Percentiles rank a stretch among this genome's conserved stretches.
phyloP scores from a whole-genome alignment of 2,888 invertebrate species.

The Dryobota labecula region DNA sequence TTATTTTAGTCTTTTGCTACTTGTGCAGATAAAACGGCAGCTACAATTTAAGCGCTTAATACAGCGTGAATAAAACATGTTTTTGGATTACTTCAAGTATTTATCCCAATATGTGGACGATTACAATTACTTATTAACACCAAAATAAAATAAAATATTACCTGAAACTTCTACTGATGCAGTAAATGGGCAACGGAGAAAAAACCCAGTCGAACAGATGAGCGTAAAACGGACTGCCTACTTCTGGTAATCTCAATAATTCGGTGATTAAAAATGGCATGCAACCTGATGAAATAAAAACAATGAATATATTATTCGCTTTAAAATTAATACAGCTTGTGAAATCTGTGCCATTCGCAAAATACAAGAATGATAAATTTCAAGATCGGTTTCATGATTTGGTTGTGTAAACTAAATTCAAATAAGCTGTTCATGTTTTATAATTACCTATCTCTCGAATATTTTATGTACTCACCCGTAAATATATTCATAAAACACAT shows the following conservation, averaged over 20 bases:
- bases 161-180: slow-evolving; percentile 87
- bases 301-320: slow-evolving; percentile 49
- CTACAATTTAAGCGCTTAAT: slow-evolving; percentile 12
- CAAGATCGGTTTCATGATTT: slow-evolving; percentile 22
- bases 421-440: slow-evolving; percentile 42
- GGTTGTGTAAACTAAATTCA: slow-evolving; percentile 28
- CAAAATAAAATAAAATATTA: slow-evolving; percentile 62
- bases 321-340: slow-evolving; percentile 41
- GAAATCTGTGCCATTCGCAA: slow-evolving; percentile 33
- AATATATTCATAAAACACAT: slow-evolving; percentile 94
- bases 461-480: slow-evolving; percentile 72
- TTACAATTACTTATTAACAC: slow-evolving; percentile 11
- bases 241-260: slow-evolving; percentile 92
- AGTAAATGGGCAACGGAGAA: slow-evolving; percentile 92
- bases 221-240: slow-evolving; percentile 92
- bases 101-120: slow-evolving; percentile 8
- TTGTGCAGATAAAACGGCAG: slow-evolving; percentile 18
- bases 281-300: slow-evolving; percentile 90
- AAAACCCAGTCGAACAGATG: slow-evolving; percentile 93
- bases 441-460: not conserved
- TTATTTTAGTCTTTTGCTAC: slow-evolving; percentile 2
- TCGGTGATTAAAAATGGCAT: slow-evolving; percentile 93
- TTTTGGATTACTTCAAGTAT: slow-evolving; percentile 10
- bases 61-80: slow-evolving; percentile 39
- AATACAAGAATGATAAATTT: slow-evolving; percentile 45